Conservation (phyloP, 2,113 vertebrate genomes). For the Cyphomyrus discorhynchus region DNA sequence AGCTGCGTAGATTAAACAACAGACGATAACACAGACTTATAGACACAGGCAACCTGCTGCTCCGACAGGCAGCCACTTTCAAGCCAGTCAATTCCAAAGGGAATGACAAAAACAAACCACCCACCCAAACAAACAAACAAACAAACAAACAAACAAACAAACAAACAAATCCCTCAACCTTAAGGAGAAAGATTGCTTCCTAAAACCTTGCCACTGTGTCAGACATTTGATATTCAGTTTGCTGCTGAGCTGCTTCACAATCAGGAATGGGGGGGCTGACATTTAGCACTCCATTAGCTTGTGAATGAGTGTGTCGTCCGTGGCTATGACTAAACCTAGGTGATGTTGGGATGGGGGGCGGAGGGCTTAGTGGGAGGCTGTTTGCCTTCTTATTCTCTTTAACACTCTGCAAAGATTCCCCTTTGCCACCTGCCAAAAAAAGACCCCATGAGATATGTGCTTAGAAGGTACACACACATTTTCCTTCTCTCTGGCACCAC, state of each 20-base stretch:
- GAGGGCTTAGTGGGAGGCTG: background rate
- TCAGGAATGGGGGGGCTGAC: background rate
- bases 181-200: background rate
- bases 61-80: background rate
- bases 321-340: background rate
- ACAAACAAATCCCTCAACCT: background rate
- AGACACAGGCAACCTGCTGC: background rate
- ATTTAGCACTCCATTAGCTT: conserved; percentile 13
- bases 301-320: background rate
- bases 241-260: background rate
- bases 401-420: background rate
- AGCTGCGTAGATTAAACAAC: background rate
- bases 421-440: background rate
- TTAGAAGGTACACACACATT: background rate
- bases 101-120: background rate
- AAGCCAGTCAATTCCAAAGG: background rate
- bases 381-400: background rate
- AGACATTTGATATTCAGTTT: background rate
- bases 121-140: background rate
- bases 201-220: background rate
- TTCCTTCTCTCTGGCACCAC: background rate
- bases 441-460: background rate
- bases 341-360: background rate
- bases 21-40: background rate
- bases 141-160: background rate